phyloP scores from a whole-genome alignment of 2,888 invertebrate species.

The Pammene aurita region DNA sequence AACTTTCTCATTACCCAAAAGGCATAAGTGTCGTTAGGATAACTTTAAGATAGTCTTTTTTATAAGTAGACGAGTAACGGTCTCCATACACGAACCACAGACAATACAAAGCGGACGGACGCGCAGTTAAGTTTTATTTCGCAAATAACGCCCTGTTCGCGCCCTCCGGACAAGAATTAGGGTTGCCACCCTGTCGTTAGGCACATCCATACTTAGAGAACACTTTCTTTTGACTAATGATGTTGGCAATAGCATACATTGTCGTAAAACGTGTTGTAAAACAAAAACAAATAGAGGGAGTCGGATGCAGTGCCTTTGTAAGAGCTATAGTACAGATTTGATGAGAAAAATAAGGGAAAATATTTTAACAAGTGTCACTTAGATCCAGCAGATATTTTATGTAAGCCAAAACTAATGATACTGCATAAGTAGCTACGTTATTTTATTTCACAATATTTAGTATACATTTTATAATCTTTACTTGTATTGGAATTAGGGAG shows the following conservation, averaged over 20 bases:
- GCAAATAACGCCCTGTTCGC: conserved; percentile 23
- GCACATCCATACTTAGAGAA: not conserved
- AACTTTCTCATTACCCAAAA: not conserved
- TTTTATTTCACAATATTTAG: too few relatives aligned
- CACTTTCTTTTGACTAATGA: conserved; percentile 3
- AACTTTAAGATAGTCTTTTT: not conserved
- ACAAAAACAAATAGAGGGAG: not conserved
- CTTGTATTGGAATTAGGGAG: too few relatives aligned
- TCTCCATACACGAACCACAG: conserved; percentile 19
- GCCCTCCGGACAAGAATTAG: conserved; percentile 3
- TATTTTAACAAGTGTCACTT: too few relatives aligned
- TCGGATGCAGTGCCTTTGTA: too few relatives aligned
- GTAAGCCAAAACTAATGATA: too few relatives aligned
- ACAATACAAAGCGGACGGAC: conserved; percentile 29
- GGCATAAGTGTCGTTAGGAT: not conserved
- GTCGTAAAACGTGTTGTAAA: not conserved
- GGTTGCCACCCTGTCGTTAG: conserved; percentile 19
- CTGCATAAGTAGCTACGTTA: too few relatives aligned
- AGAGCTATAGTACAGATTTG: too few relatives aligned
- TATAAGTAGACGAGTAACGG: conserved; percentile 8
- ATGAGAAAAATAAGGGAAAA: too few relatives aligned
- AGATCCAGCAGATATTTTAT: too few relatives aligned
- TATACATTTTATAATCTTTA: too few relatives aligned
- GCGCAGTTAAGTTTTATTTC: conserved; percentile 33
- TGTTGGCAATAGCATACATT: not conserved